A percentile compares a stretch with the other conserved stretches of the same genome.
These are phyloP conservation scores for Rhadina sibilatrix DNA, from an alignment of 2,113 vertebrate species.

Conservation along the genomic window DNA sequence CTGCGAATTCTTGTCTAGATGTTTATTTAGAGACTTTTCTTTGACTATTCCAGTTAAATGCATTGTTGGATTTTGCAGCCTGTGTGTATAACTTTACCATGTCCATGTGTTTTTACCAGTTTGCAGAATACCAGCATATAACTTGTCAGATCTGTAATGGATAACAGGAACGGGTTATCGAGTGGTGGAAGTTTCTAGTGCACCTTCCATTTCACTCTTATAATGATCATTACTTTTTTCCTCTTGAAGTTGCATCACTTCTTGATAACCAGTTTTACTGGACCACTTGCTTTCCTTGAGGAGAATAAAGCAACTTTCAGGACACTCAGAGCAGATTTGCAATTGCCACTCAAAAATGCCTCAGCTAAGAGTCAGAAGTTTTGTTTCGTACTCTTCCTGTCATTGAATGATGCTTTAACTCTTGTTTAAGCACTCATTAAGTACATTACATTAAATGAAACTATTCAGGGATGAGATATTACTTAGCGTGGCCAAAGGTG, in stretches of 20 bases:
- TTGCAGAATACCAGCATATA: background rate
- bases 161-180: fast-evolving
- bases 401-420: background rate
- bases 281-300: background rate
- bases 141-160: background rate
- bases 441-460: background rate
- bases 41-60: background rate
- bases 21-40: background rate
- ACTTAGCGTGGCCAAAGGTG: background rate
- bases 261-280: background rate
- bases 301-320: background rate
- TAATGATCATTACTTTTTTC: background rate
- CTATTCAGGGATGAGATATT: background rate
- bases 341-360: background rate
- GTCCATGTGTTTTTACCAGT: background rate
- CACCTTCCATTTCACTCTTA: background rate
- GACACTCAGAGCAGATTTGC: background rate
- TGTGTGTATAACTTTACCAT: background rate
- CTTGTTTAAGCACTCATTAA: background rate
- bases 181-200: background rate
- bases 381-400: background rate
- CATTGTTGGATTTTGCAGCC: background rate
- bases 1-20: background rate
- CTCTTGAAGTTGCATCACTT: background rate
- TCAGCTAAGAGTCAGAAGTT: background rate